Base-by-base conservation (phyloP, 1,140 invertebrate species). In the Epicauta chinensis region DNA sequence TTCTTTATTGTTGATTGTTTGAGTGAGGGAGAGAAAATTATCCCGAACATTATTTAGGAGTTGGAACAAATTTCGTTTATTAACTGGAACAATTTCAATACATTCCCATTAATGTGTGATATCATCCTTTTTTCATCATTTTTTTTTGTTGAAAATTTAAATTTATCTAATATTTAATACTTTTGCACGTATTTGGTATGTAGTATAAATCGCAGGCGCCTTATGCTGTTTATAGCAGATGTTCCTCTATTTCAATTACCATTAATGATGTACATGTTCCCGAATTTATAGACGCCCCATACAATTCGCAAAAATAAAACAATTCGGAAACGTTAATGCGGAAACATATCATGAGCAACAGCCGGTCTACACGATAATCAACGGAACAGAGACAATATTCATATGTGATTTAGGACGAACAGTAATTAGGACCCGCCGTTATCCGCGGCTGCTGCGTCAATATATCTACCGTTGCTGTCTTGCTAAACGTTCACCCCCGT, bases 341-440 rank as follows among this genome's bases (percentile, higher is more conserved):
- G 23, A 23, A 46, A 54, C 52, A 54, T 45, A 54, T 54, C 44
- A 47, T 44, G 43, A 55, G 53, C 44, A 55, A 55, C 47, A 49
- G 46, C 47, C 53, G 41, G 53, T 32, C 47, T 32, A 38, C 16
- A 45, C 42, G 44, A 45, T 54, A 54, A 54, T 54, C 52, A 45
- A 35, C 31, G 41, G 39, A 52, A 46, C 38, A 56, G 54, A 55
- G 58, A 62, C 60, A 64, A 64, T 64, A 64, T 62, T 62, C 60
- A 56, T 60, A 59, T 61, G 58, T 64, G 62, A 64, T 64, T 64
- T 64, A 64, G 60, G 43, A 59, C 51, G 51, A 51, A 51, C 56
- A 43, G 62, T 61, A 62, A 62, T 64, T 64, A 64, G 62, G 56
- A 53, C 48, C 23, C 47, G 38, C 48, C 41, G 53, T 57, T 56